Evolutionary conservation across 2,797 vertebrate species (phyloP), one percentile per base, ranked within the genome.

Genomic region (Coccyzus lansbergi): DNA sequence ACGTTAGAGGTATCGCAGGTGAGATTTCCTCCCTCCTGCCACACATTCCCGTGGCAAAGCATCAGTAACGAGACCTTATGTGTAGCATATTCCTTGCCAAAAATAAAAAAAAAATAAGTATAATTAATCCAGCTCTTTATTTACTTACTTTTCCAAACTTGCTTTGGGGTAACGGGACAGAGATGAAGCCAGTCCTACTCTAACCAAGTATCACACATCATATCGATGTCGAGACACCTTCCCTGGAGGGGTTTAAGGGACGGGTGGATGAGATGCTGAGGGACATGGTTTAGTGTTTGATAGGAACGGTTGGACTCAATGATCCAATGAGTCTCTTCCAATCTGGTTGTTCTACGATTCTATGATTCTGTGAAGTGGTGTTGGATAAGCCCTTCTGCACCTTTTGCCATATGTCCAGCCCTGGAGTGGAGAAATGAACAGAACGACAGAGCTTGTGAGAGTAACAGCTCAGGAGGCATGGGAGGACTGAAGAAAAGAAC

Each of bases 11-110:
- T 52, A 12, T 22, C 59, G 48, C 71, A 90, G 92, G 91, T 90
- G 82, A 91, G 91, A 79, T 86, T 90, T 85, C 64, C 55, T 79
- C 42, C 68, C 75, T 88, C 48, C 76, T 78, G 72, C 72, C 80
- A 40, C 80, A 26, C 28, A 21, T 77, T 77, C 80, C 80, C 0
- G 2, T 22, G 17, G 87, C 83, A 83, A n/a, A 78, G 65, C 55
- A 63, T 80, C 71, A 36, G 64, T 13, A 64, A 48, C 46, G 49
- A 80, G 60, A 24, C 38, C 74, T 74, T 38, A 20, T 14, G 51
- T 6, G 2, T 31, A 69, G 31, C 25, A 15, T 12, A 58, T 59
- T 75, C 84, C 69, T 71, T 55, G 79, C 58, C 85, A 72, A 83
- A 90, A 90, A n/a, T n/a, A n/a, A n/a, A n/a, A 34, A 3, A n/a